Evolutionary conservation across 2,888 invertebrate species (phyloP).

Genomic region (Scaptodrosophila latifasciaeformis): DNA sequence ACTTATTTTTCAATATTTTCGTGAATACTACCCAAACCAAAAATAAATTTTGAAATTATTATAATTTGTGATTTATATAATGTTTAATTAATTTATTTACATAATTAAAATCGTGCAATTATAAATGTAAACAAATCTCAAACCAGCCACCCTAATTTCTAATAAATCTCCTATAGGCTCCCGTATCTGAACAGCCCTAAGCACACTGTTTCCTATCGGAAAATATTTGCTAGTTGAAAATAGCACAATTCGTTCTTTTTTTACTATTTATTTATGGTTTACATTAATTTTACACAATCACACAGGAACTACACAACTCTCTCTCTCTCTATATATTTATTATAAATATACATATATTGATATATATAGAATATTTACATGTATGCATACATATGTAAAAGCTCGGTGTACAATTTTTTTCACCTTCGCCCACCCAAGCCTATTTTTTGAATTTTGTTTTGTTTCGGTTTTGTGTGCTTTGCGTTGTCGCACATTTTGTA

Average conservation of each 20-base stretch:
- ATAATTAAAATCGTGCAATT: slow-evolving; percentile 63
- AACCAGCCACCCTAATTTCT: too few species aligned
- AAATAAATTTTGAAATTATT: slow-evolving; percentile 37
- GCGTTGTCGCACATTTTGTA: slow-evolving; percentile 43
- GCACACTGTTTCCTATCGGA: too few species aligned
- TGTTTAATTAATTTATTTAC: slow-evolving; percentile 61
- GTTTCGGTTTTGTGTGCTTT: slow-evolving; percentile 17
- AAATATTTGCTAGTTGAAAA: slow-evolving; percentile 28
- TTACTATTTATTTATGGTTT: too few species aligned
- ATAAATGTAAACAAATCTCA: slow-evolving; percentile 53
- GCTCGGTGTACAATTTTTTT: slow-evolving; percentile 44
- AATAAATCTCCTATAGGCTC: too few species aligned
- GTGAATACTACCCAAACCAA: too few species aligned
- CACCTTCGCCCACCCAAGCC: neutral
- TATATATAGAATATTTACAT: slow-evolving; percentile 30
- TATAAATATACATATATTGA: slow-evolving; percentile 11
- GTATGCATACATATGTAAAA: slow-evolving; percentile 54
- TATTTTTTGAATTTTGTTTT: slow-evolving; percentile 32
- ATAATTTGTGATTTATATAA: slow-evolving; percentile 47
- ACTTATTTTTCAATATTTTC: slow-evolving; percentile 13
- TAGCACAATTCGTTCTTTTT: slow-evolving; percentile 18
- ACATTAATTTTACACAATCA: neutral
- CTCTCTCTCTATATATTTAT: too few species aligned
- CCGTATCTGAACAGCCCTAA: neutral
- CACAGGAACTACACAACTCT: too few species aligned